Evolutionary conservation across 2,888 invertebrate genomes (phyloP).

Genomic region (Meiosimyza platycephala): DNA sequence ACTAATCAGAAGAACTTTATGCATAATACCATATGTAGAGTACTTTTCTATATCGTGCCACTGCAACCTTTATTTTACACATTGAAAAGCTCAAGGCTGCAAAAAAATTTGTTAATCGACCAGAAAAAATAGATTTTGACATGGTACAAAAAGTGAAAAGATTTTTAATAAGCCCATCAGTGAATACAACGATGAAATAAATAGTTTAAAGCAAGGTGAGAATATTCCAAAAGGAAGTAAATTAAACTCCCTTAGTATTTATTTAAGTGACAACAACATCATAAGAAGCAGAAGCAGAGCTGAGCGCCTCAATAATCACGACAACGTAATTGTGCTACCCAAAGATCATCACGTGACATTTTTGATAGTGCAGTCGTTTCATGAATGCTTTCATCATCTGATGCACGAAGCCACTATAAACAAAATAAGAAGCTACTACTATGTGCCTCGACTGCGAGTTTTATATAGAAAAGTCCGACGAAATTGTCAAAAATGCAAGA

Average conservation of each 20-base stretch:
- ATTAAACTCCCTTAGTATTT: too few relatives aligned
- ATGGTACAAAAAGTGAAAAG: slow-evolving; percentile 9
- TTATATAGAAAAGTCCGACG: slow-evolving; percentile 30
- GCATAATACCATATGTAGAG: not conserved
- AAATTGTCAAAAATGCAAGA: slow-evolving; percentile 43
- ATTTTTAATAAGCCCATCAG: not conserved
- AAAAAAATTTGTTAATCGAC: not conserved
- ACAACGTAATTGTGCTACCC: slow-evolving; percentile 32
- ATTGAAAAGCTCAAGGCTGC: slow-evolving; percentile 4
- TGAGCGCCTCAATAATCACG: not conserved
- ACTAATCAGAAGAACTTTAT: not conserved
- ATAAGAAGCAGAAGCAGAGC: too few relatives aligned
- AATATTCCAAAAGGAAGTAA: too few relatives aligned
- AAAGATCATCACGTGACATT: slow-evolving; percentile 39
- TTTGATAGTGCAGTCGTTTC: slow-evolving; percentile 34
- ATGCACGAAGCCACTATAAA: slow-evolving; percentile 41
- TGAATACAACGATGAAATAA: too few relatives aligned
- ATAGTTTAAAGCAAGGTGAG: too few relatives aligned
- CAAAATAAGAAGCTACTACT: slow-evolving; percentile 37
- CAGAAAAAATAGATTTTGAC: not conserved
- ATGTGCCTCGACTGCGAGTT: slow-evolving; percentile 38
- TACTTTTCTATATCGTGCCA: slow-evolving; percentile 5
- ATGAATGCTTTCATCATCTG: slow-evolving; percentile 36
- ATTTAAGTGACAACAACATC: too few relatives aligned
- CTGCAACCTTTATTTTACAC: slow-evolving; percentile 19